phyloP scores from a whole-genome alignment of 2,888 invertebrate genomes.

The Apomyelois bistriatella region DNA sequence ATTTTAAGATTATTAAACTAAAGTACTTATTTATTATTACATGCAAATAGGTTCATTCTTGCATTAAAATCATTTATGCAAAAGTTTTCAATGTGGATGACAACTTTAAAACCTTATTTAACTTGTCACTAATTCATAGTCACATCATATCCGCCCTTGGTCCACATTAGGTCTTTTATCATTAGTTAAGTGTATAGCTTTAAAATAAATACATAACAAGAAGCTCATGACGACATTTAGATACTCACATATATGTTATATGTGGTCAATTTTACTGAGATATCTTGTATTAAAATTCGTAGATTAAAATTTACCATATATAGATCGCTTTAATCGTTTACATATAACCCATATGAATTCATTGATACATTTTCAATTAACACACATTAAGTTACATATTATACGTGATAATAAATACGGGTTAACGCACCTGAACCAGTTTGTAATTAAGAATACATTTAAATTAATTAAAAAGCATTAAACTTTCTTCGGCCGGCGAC shows the following conservation, averaged over 20 bases:
- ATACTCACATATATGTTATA: background rate
- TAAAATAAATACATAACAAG: background rate
- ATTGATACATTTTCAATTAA: conserved; percentile 1
- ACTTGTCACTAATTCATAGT: background rate
- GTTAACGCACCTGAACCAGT: conserved; percentile 70
- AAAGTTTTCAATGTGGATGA: too few relatives aligned
- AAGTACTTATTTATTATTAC: too few relatives aligned
- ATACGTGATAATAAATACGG: conserved; percentile 41
- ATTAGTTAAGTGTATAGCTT: too few relatives aligned
- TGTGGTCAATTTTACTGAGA: too few relatives aligned
- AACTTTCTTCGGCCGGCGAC: conserved; percentile 56
- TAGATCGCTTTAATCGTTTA: too few relatives aligned
- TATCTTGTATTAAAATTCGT: too few relatives aligned
- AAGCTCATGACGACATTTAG: background rate
- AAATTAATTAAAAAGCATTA: conserved; percentile 74
- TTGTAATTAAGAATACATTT: conserved; percentile 74
- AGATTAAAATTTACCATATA: too few relatives aligned
- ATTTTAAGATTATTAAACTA: too few relatives aligned
- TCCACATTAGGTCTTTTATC: background rate
- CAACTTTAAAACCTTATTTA: too few relatives aligned
- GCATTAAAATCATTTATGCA: too few relatives aligned
- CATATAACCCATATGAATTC: background rate
- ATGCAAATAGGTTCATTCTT: too few relatives aligned
- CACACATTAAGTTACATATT: conserved; percentile 9
- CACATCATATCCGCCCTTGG: background rate